Conservation (phyloP, 1,140 invertebrate genomes). For the Drosophila obscura region DNA sequence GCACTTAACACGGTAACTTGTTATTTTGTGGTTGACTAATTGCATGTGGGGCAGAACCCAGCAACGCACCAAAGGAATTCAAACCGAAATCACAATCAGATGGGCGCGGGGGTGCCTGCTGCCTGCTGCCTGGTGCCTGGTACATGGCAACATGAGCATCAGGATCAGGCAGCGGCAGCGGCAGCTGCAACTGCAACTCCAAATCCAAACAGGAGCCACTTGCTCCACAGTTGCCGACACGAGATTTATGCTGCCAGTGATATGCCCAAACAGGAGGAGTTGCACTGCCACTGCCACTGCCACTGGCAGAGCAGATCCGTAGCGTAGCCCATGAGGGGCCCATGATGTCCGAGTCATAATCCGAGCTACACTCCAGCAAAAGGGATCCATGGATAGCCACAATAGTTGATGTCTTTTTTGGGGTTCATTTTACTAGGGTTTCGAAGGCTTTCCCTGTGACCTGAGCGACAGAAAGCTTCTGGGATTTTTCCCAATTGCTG, state of each 20-base stretch:
- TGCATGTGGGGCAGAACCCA: constrained; percentile 56
- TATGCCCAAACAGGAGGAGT: constrained; percentile 51
- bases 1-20: constrained; percentile 76
- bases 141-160: constrained; percentile 47
- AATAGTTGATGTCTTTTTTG: background rate
- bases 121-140: too few species aligned
- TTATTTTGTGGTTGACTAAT: constrained; percentile 77
- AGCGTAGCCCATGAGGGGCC: too few species aligned
- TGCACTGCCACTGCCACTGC: constrained; percentile 4
- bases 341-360: too few species aligned
- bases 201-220: constrained; percentile 49
- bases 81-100: constrained; percentile 21
- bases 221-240: constrained; percentile 57
- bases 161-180: constrained; percentile 24
- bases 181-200: constrained; percentile 5
- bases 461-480: too few species aligned
- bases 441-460: background rate
- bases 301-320: too few species aligned
- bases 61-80: constrained; percentile 23
- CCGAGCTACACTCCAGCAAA: too few species aligned
- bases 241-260: constrained; percentile 67
- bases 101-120: too few species aligned
- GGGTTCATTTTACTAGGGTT: background rate
- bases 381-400: background rate
- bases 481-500: too few species aligned